phyloP scores from a whole-genome alignment of 2,113 vertebrate genomes.

The Pseudois nayaur region DNA sequence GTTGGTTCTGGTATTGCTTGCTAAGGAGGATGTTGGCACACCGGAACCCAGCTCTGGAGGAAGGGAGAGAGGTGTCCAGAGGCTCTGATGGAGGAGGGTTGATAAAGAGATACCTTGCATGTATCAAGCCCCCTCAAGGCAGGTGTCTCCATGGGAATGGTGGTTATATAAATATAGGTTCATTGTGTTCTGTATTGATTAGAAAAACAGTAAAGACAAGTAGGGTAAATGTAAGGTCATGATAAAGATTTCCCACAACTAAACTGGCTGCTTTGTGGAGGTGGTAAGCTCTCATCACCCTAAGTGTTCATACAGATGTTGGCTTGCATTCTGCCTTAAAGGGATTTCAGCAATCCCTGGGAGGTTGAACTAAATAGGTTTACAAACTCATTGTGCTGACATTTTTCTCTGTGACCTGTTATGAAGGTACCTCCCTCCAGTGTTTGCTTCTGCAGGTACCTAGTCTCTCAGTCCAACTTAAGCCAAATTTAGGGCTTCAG shows the following conservation, averaged over 20 bases:
- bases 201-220: neutral
- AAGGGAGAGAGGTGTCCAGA: neutral
- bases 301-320: neutral
- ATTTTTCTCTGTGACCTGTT: neutral
- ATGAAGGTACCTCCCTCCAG: neutral
- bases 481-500: neutral
- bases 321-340: neutral
- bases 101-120: neutral
- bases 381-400: neutral
- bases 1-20: neutral
- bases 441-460: neutral
- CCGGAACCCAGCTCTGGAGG: neutral
- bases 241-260: neutral
- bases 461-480: neutral
- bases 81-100: neutral
- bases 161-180: neutral
- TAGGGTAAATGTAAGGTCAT: neutral
- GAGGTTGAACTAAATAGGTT: neutral
- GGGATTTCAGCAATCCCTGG: neutral
- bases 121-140: neutral
- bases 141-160: neutral
- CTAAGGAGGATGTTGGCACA: neutral
- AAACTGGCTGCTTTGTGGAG: neutral
- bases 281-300: neutral
- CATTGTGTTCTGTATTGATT: neutral